These are phyloP conservation scores for Frankliniella fusca DNA, from an alignment of 2,888 invertebrate species.

Conservation along the genomic window DNA sequence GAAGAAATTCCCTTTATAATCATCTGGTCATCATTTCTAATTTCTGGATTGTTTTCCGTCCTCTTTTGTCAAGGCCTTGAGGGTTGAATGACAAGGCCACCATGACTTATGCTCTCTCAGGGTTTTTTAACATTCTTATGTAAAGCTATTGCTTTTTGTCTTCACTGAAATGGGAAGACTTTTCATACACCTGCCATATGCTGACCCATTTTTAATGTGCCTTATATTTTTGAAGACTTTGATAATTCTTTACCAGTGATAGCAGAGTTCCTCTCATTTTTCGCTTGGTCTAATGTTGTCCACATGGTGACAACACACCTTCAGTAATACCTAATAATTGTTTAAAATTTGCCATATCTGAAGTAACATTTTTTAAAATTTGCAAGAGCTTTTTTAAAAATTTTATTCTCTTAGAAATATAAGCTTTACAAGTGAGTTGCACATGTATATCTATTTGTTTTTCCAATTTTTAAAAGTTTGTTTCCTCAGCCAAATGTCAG, in stretches of 20 bases:
- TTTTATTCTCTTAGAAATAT: background rate
- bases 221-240: constrained; percentile 3
- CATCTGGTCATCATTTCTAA: too few relatives aligned
- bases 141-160: too few relatives aligned
- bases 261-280: background rate
- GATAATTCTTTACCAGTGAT: background rate
- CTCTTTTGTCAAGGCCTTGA: too few relatives aligned
- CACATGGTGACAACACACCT: too few relatives aligned
- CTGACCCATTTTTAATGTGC: background rate
- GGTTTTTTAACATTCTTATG: too few relatives aligned
- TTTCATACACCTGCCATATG: background rate
- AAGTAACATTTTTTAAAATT: background rate
- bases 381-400: background rate
- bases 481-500: background rate
- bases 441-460: background rate
- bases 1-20: too few relatives aligned
- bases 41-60: too few relatives aligned
- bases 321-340: too few relatives aligned
- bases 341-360: background rate
- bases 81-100: too few relatives aligned
- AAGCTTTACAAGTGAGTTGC: background rate
- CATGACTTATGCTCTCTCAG: too few relatives aligned
- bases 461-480: background rate
- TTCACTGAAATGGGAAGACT: too few relatives aligned
- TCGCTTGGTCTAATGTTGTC: too few relatives aligned